Base-by-base conservation (phyloP, 2,797 vertebrate species). In the Geotrypetes seraphini region DNA sequence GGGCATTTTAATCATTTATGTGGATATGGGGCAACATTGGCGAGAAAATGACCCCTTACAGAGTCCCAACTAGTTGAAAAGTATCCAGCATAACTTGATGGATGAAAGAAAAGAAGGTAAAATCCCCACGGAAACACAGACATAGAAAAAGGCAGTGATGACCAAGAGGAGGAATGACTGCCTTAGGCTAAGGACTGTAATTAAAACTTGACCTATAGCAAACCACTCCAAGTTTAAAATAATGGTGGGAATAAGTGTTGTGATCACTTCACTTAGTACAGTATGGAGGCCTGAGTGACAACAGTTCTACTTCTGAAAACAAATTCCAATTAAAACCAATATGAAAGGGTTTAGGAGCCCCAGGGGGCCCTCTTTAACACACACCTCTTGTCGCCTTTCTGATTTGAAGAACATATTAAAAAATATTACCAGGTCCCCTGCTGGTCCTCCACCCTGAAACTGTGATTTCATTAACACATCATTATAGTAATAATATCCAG, bases 271-370 rank as follows among this genome's bases (percentile, higher is more conserved):
- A 37, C 45, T 74, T 60, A 52, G 19, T 31, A 39, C 57, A 60
- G 33, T 67, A 73, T 63, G 63, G 73, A 67, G 5, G 5, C 65
- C 61, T 66, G 63, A 69, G 66, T 70, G 69, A 65, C 9, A 10
- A 46, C 21, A 57, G 56, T 61, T 55, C 57, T 65, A 31, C 66
- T 61, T 62, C 67, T 55, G 53, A 62, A 58, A 39, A 60, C 73
- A 67, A 55, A 30, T 65, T 57, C 71, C 78, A 83, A 79, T 83
- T 83, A 83, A 77, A 83, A 72, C 50, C 57, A 68, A 72, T 60
- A 78, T 78, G 67, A 66, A 78, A 75, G 61, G 13, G 63, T 75
- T 80, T 75, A 80, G 58, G 75, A 69, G 73, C 61, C 73, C 73
- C 59, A 24, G 60, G 75, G 73, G 76, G 64, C 66, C 61, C n/a